Percentiles rank a stretch among this genome's conserved stretches.
Conservation (phyloP, 2,888 invertebrate genomes). For the Synanthedon vespiformis region DNA sequence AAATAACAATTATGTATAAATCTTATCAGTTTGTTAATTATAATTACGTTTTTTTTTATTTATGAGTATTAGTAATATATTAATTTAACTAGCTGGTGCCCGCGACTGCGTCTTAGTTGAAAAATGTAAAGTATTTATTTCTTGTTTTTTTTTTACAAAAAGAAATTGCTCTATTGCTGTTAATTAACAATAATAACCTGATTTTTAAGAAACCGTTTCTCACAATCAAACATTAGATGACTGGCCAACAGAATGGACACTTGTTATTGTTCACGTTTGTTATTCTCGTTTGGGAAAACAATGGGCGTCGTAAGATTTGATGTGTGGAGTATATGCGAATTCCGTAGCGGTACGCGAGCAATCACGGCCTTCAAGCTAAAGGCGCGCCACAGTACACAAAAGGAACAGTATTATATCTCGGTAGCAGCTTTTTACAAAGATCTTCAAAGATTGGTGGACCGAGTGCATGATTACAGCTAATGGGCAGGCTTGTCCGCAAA, state of each 20-base stretch:
- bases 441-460: too few species aligned
- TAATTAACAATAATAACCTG: neutral
- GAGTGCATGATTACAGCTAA: too few species aligned
- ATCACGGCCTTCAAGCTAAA: conserved; percentile 24
- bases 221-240: conserved; percentile 1
- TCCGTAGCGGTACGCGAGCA: conserved; percentile 35
- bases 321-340: conserved; percentile 45
- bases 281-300: conserved; percentile 43
- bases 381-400: conserved; percentile 16
- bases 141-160: too few species aligned
- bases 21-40: too few species aligned
- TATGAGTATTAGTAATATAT: too few species aligned
- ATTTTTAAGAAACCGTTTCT: conserved; percentile 4
- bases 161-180: conserved; percentile 2
- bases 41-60: too few species aligned
- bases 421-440: too few species aligned
- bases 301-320: conserved; percentile 27
- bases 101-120: too few species aligned
- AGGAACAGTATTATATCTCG: conserved; percentile 4
- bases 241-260: conserved; percentile 3
- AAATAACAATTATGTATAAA: too few species aligned
- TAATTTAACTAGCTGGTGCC: too few species aligned
- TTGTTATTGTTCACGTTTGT: conserved; percentile 14
- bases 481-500: too few species aligned
- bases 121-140: too few species aligned